Conservation (phyloP, 2,113 vertebrate genomes). For the Apaloderma vittatum region DNA sequence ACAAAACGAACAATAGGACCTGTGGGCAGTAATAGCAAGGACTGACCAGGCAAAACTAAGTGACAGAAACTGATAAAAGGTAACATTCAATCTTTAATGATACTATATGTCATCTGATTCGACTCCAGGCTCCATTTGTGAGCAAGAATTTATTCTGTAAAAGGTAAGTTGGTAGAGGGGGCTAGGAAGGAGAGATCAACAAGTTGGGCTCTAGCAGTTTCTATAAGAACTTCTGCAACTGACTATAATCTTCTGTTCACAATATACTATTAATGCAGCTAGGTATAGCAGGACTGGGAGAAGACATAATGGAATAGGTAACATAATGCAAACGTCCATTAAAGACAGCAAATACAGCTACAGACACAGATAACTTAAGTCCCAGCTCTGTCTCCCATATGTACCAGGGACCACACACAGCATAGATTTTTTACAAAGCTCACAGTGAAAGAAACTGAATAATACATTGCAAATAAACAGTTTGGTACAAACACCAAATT, state of each 20-base stretch:
- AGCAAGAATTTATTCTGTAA: background rate
- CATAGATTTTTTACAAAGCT: background rate
- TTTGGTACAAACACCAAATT: background rate
- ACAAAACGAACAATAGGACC: background rate
- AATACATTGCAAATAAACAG: background rate
- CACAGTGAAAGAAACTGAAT: background rate
- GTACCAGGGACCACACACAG: slow-evolving; percentile 11
- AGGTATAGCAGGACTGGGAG: background rate
- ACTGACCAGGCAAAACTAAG: background rate
- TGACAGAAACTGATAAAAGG: background rate
- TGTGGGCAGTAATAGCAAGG: background rate
- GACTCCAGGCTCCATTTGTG: background rate
- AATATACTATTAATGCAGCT: background rate
- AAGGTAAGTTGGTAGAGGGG: background rate
- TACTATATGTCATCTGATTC: background rate
- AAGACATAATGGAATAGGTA: background rate
- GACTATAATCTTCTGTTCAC: background rate
- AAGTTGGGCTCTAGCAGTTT: background rate
- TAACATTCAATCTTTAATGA: background rate
- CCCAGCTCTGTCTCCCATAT: slow-evolving; percentile 21
- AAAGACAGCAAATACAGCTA: background rate
- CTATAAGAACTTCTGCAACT: background rate
- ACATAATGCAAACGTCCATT: background rate
- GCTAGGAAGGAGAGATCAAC: background rate
- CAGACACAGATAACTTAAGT: background rate